Conservation (phyloP, 2,797 vertebrate genomes). For the Pseudotriccus pelzelni region DNA sequence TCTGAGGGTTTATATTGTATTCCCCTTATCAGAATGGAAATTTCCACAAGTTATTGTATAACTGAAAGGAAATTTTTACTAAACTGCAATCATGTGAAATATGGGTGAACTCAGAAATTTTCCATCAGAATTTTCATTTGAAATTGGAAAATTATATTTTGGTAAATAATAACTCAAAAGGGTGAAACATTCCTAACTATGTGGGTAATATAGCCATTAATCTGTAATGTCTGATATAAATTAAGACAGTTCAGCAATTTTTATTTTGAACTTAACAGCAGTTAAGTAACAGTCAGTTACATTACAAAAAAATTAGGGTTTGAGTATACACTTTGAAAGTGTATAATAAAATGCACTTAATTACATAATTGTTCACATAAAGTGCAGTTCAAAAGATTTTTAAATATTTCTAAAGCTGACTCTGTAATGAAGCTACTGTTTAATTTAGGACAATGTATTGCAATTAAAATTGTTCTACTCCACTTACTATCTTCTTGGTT, state of each 20-base stretch:
- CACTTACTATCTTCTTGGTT: background rate
- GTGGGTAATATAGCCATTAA: rapidly evolving
- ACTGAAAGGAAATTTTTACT: background rate
- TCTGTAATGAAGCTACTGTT: background rate
- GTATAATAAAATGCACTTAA: background rate
- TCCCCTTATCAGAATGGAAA: background rate
- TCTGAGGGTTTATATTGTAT: background rate
- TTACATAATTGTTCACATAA: background rate
- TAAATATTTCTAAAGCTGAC: background rate
- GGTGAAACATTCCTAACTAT: background rate
- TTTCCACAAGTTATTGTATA: background rate
- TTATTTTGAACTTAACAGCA: background rate
- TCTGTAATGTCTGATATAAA: background rate
- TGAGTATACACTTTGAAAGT: background rate
- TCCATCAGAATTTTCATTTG: background rate
- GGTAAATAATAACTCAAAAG: background rate
- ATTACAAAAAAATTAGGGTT: too few species aligned
- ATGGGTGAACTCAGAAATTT: background rate
- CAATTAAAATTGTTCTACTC: background rate
- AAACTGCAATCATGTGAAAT: background rate
- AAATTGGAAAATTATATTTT: background rate
- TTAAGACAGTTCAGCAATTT: background rate
- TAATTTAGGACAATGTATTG: background rate
- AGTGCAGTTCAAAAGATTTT: background rate
- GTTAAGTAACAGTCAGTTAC: background rate